These are phyloP conservation scores for Lepidocolaptes lacrymiger DNA, from an alignment of 2,797 vertebrate species.

Conservation along the genomic window DNA sequence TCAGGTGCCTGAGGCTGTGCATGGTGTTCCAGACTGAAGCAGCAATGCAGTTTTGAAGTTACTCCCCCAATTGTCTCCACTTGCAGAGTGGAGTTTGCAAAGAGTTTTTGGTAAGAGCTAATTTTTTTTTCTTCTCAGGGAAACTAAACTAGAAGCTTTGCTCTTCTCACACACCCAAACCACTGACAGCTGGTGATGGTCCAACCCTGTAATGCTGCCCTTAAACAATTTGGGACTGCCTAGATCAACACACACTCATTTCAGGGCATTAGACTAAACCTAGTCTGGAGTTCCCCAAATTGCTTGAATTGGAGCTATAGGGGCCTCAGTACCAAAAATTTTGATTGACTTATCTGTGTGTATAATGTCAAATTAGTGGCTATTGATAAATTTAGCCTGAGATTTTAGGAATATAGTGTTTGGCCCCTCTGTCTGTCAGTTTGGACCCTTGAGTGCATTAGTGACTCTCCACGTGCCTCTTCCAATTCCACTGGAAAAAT, in stretches of 20 bases:
- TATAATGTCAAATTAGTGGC: background rate
- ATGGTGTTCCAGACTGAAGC: background rate
- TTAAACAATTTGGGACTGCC: background rate
- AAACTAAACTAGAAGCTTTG: background rate
- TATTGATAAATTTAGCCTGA: background rate
- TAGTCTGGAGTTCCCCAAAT: background rate
- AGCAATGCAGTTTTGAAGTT: conserved; percentile 23
- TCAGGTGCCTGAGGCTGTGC: background rate
- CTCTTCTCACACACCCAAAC: background rate
- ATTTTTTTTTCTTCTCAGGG: background rate
- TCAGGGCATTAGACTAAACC: background rate
- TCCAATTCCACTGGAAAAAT: conserved; percentile 37
- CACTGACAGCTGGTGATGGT: background rate
- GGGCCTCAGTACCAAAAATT: background rate
- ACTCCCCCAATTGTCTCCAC: background rate
- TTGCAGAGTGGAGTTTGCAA: background rate
- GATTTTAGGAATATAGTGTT: conserved; percentile 10
- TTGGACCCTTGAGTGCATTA: background rate
- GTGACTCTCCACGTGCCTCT: background rate
- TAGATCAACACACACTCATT: background rate
- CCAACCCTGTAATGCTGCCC: background rate
- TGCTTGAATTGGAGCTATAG: background rate
- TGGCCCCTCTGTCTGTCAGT: background rate
- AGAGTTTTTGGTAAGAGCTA: conserved; percentile 9
- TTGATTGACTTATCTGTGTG: background rate